A percentile compares a stretch with the other conserved stretches of the same genome.
Evolutionary conservation across 2,888 invertebrate genomes (phyloP).

Genomic region (Amaurobius ferox): DNA sequence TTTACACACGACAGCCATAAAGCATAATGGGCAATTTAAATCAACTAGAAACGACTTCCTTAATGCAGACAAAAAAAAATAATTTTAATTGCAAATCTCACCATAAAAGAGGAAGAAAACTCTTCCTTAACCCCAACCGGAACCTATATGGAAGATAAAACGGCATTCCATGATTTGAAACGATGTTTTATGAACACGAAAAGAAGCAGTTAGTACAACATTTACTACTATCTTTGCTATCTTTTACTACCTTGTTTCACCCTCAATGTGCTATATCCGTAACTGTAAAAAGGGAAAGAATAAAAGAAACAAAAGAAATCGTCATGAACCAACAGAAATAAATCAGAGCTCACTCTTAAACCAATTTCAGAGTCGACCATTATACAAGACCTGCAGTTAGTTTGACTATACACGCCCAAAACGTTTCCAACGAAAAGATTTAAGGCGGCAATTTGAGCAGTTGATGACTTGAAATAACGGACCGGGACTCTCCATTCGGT

Average conservation of each 20-base stretch:
- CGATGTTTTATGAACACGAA: slow-evolving; percentile 41
- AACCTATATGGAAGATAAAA: not conserved
- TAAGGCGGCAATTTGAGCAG: slow-evolving; percentile 49
- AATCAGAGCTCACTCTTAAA: slow-evolving; percentile 26
- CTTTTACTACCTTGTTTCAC: slow-evolving; percentile 10
- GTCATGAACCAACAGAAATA: slow-evolving; percentile 24
- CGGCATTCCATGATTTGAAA: slow-evolving; percentile 10
- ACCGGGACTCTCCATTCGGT: slow-evolving; percentile 13
- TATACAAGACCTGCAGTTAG: slow-evolving; percentile 41
- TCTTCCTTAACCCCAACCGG: not conserved
- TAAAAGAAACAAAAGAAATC: slow-evolving; percentile 11
- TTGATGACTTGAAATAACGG: slow-evolving; percentile 68
- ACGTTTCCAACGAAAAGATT: slow-evolving; percentile 24
- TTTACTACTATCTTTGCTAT: not conserved
- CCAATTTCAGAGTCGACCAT: slow-evolving; percentile 28
- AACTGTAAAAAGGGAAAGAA: not conserved
- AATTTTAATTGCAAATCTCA: not conserved
- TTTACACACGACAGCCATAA: too few species aligned
- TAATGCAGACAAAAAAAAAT: not conserved
- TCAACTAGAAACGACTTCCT: too few species aligned
- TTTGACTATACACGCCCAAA: slow-evolving; percentile 39
- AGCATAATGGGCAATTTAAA: too few species aligned
- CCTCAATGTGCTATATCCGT: slow-evolving; percentile 22
- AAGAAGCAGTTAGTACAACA: slow-evolving; percentile 34
- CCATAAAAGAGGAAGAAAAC: not conserved